These are phyloP conservation scores for Conus canariensis DNA, from an alignment of 2,888 invertebrate genomes.

Conservation along the genomic window DNA sequence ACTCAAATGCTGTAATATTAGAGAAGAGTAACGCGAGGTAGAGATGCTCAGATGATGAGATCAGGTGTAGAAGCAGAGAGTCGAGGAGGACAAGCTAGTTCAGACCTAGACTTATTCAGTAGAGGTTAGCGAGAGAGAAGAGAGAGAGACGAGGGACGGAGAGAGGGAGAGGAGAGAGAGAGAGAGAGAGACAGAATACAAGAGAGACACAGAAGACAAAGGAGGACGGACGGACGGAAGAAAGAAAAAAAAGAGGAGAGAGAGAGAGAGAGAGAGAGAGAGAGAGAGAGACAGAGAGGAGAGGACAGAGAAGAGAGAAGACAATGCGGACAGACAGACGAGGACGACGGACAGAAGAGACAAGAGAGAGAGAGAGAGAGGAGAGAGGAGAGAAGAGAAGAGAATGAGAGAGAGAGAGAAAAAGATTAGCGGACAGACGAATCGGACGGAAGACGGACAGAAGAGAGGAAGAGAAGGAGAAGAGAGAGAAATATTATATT, in stretches of 20 bases:
- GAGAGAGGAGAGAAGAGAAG: background rate
- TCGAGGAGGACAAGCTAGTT: no score
- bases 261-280: background rate
- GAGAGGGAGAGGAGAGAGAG: background rate
- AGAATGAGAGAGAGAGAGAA: background rate
- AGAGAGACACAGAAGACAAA: background rate
- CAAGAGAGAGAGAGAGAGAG: background rate
- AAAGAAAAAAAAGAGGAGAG: background rate
- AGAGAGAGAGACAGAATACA: background rate
- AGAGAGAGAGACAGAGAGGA: background rate
- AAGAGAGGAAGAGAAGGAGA: background rate
- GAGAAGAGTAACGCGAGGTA: no score
- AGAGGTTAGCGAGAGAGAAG: no score
- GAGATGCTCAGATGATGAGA: no score
- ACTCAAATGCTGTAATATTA: no score
- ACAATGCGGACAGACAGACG: no score
- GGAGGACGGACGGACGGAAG: background rate
- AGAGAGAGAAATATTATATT: no score
- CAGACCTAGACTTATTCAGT: no score
- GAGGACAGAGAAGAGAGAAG: background rate
- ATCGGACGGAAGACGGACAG: background rate
- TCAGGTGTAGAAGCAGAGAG: no score
- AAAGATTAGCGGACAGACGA: background rate
- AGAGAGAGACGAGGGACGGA: background rate
- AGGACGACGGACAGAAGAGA: no score